Base-by-base conservation (phyloP, 2,797 vertebrate species). In the Lates japonicus region DNA sequence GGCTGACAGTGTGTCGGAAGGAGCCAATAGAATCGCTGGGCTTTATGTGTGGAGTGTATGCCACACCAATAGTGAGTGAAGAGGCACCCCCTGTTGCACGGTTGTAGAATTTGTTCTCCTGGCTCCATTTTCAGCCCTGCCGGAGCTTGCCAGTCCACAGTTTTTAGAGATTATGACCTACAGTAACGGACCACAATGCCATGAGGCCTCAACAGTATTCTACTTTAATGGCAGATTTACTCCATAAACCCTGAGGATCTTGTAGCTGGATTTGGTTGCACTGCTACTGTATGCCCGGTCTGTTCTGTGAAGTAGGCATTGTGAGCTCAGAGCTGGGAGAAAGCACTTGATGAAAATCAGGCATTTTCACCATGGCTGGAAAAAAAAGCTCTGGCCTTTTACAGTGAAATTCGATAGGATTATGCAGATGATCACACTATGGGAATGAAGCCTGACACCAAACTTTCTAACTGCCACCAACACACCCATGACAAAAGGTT, bases 161-260 rank as follows among this genome's bases (percentile, higher is more conserved):
- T 91, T 93, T 92, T 84, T 69, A 78, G 74, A 92, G 93, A 94
- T 94, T 93, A 93, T 83, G 88, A 90, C 85, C 86, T 82, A 82
- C 71, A 82, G 71, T 78, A 78, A 76, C 16, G 49, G 82, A 76
- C 69, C 82, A 82, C 87, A 86, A 87, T 89, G 82, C 86, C 77
- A 72, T 39, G 16, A 87, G 91, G 90, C 87, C 90, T 83, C 86
- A 62, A 57, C 74, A 46, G 86, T 84, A 84, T 86, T 91, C 78
- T 69, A 72, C 86, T 88, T 78, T 65, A 84, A 86, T 52, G 46
- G 84, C 82, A 88, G 89, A 91, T 91, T 91, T 89, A 81, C 81
- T 80, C 83, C 35, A 55, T 83, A 80, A 92, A 80, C 88, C 90
- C 87, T 0, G 48, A 60, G 83, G 80, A 88, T 90, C 76, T 73